Evolutionary conservation across 2,797 vertebrate species (phyloP).

Genomic region (Antennarius maculatus): DNA sequence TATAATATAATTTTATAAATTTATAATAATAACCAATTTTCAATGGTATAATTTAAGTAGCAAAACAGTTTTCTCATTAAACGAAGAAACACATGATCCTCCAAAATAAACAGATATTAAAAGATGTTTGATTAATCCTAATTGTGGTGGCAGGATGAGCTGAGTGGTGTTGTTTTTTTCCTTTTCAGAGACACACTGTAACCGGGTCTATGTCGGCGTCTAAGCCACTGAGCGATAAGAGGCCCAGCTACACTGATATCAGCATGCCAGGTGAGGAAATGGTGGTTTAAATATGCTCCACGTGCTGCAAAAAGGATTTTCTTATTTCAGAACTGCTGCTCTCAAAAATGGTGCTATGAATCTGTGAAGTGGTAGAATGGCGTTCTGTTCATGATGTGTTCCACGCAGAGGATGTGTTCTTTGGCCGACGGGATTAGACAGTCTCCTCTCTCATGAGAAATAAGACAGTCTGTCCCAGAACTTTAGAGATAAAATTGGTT

Average conservation of each 20-base stretch:
- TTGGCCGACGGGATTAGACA: not conserved
- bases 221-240: constrained; percentile 92
- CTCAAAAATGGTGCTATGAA: not conserved
- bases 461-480: not conserved
- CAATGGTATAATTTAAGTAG: not conserved
- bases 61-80: not conserved
- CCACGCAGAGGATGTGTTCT: not conserved
- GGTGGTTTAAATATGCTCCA: not conserved
- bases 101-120: not conserved
- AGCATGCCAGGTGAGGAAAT: constrained; percentile 86
- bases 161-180: constrained; percentile 8
- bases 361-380: not conserved
- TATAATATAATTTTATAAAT: too few relatives aligned
- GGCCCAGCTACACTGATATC: constrained; percentile 91
- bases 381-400: not conserved
- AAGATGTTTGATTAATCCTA: not conserved
- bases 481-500: constrained; percentile 20
- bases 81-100: not conserved
- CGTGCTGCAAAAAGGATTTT: not conserved
- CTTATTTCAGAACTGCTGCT: not conserved
- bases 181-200: constrained; percentile 92
- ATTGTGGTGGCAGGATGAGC: not conserved
- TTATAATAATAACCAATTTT: too few relatives aligned
- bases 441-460: constrained; percentile 31
- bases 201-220: constrained; percentile 86